Percentiles rank a stretch among this genome's conserved stretches.
These are phyloP conservation scores for Coelinius sp. DNA, from an alignment of 2,888 invertebrate genomes.

Conservation along the genomic window DNA sequence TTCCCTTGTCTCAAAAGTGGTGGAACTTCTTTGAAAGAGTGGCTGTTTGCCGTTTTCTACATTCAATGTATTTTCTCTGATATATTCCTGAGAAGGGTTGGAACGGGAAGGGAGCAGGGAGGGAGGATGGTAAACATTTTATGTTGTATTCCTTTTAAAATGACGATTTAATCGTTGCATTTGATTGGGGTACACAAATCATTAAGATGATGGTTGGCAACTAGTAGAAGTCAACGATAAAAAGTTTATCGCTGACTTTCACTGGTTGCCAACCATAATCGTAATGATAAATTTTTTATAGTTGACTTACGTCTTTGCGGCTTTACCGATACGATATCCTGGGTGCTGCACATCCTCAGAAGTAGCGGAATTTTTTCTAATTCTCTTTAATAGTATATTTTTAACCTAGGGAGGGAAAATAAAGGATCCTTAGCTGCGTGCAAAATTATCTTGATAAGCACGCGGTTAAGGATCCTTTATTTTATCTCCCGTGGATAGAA, in stretches of 20 bases:
- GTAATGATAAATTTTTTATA: slow-evolving; percentile 45
- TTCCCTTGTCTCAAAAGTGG: background rate
- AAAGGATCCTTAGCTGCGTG: no score
- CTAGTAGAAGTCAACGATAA: slow-evolving; percentile 21
- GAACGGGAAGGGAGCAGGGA: background rate
- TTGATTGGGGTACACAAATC: slow-evolving; percentile 17
- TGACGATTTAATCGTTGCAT: background rate
- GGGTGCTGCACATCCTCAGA: slow-evolving; percentile 33
- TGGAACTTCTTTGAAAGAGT: background rate
- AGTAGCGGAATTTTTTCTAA: no score
- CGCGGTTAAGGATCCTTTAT: no score
- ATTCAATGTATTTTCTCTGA: background rate
- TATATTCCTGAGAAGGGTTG: background rate
- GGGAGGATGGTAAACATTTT: background rate
- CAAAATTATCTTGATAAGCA: no score
- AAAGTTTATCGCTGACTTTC: slow-evolving; percentile 48
- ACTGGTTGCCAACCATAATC: no score
- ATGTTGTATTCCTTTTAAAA: background rate
- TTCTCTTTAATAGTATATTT: no score
- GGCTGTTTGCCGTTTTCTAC: background rate
- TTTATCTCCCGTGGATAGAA: no score
- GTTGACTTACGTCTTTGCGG: slow-evolving; percentile 48
- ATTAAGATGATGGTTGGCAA: background rate
- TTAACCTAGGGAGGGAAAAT: no score
- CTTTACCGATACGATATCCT: slow-evolving; percentile 44